Percentiles rank a stretch among this genome's conserved stretches.
Evolutionary conservation across 2,113 vertebrate genomes (phyloP).

Genomic region (Caranx ignobilis): DNA sequence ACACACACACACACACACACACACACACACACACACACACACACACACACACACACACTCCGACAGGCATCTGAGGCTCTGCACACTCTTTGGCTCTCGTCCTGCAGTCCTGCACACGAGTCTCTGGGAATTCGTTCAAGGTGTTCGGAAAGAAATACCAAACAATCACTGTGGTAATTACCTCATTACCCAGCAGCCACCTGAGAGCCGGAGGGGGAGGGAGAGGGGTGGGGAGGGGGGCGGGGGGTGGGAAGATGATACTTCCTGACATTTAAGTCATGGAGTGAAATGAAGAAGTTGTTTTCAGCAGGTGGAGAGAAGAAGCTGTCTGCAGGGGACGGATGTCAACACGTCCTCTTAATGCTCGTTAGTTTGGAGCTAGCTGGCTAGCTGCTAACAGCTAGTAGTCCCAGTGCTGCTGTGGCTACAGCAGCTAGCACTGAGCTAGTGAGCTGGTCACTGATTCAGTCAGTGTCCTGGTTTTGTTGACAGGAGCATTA

Average conservation of each 20-base stretch:
- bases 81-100: neutral
- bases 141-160: conserved; percentile 39
- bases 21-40: neutral
- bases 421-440: too few species aligned
- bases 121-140: conserved; percentile 41
- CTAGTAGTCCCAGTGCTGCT: too few species aligned
- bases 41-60: neutral
- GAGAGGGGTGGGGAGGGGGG: neutral
- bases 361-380: too few species aligned
- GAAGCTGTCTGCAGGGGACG: too few species aligned
- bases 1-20: neutral
- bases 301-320: conserved; percentile 21
- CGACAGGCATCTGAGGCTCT: neutral
- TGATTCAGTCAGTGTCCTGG: too few species aligned
- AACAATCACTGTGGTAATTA: conserved; percentile 26
- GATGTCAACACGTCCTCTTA: too few species aligned
- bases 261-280: conserved; percentile 4
- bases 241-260: neutral
- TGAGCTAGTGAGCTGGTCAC: neutral
- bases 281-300: neutral
- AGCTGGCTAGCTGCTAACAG: too few species aligned
- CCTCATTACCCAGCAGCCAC: conserved; percentile 31
- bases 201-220: conserved; percentile 11
- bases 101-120: conserved; percentile 12
- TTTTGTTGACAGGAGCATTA: neutral